A percentile compares a stretch with the other conserved stretches of the same genome.
Conservation (phyloP, 2,888 invertebrate species). For the Strigamia maritima region DNA sequence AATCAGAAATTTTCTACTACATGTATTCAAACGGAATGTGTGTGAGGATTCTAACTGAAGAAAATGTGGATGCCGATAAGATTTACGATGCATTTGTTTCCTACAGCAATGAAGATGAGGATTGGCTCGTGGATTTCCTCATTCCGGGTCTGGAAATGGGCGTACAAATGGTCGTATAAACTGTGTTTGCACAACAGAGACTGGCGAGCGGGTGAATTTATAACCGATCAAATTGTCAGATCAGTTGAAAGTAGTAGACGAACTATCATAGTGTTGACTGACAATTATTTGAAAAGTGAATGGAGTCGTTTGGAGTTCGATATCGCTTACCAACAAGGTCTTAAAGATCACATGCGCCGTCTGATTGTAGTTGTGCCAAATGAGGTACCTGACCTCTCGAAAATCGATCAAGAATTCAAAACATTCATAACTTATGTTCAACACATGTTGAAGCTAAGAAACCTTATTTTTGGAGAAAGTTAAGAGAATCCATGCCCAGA, state of each 20-base stretch:
- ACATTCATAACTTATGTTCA: background rate
- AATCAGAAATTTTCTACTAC: background rate
- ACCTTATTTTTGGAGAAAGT: background rate
- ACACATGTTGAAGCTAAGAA: background rate
- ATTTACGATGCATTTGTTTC: background rate
- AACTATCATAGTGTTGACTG: background rate
- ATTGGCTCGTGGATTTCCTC: background rate
- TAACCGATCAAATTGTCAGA: background rate
- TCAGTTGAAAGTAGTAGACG: background rate
- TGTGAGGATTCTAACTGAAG: background rate
- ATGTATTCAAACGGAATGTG: background rate
- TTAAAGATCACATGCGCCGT: background rate
- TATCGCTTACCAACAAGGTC: background rate
- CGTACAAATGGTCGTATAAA: conserved; percentile 47
- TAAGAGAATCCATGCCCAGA: conserved; percentile 46
- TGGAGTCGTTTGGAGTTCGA: conserved; percentile 13
- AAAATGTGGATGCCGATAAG: background rate
- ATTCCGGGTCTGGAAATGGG: conserved; percentile 45
- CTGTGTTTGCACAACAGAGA: background rate
- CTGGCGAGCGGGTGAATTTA: background rate
- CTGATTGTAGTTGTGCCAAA: background rate
- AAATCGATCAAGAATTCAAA: background rate
- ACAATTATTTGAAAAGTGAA: background rate
- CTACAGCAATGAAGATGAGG: background rate
- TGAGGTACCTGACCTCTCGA: background rate